Conservation (phyloP, 2,113 vertebrate genomes). For the Corythornis madagascariensis region DNA sequence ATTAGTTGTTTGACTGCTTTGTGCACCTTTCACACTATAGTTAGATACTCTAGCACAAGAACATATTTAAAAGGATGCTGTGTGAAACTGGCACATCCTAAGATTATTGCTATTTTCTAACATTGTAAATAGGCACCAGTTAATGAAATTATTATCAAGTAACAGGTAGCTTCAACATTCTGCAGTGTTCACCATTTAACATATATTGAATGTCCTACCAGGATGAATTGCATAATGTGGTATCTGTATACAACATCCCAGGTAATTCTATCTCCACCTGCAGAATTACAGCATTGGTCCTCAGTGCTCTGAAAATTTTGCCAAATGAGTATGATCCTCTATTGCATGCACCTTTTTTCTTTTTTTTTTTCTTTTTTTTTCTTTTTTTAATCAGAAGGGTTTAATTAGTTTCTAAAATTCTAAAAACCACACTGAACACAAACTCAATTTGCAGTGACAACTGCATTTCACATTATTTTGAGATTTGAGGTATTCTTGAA, state of each 20-base stretch:
- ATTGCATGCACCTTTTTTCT: neutral
- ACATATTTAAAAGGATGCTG: neutral
- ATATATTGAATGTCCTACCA: neutral
- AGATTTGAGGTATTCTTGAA: conserved; percentile 65
- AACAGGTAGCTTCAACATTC: neutral
- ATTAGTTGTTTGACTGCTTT: neutral
- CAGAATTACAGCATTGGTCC: neutral
- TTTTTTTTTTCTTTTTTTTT: neutral
- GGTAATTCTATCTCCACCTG: neutral
- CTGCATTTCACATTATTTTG: conserved; percentile 68
- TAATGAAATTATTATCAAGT: neutral
- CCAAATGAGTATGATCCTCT: conserved; percentile 41
- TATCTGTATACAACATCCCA: neutral
- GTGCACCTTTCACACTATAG: neutral
- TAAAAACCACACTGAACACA: conserved; percentile 56
- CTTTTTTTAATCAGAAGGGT: conserved; percentile 13
- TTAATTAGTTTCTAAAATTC: conserved; percentile 39
- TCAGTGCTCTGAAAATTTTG: conserved; percentile 15
- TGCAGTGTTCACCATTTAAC: neutral
- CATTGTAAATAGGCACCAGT: conserved; percentile 12
- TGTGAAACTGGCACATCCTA: neutral
- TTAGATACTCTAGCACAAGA: neutral
- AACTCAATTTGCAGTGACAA: conserved; percentile 46
- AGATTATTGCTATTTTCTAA: neutral
- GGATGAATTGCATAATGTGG: neutral